Evolutionary conservation across 2,113 vertebrate species (phyloP).

Genomic region (Gambusia affinis): DNA sequence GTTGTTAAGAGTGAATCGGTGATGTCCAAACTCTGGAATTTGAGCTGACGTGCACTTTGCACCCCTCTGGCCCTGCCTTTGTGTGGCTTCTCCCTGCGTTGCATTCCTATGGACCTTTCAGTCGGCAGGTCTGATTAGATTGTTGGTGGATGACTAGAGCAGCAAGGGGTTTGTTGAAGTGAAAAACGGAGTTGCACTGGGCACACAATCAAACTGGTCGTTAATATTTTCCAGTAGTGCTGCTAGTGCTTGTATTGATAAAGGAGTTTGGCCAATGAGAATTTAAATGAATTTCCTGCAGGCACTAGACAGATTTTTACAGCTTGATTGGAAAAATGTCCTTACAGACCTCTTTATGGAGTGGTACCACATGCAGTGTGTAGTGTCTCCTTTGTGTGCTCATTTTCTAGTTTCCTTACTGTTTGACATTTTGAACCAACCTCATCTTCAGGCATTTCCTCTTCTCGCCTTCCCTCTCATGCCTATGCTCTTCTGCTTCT

Average conservation of each 20-base stretch:
- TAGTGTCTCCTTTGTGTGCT: conserved; percentile 36
- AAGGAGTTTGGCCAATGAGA: conserved; percentile 23
- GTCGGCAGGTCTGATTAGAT: conserved; percentile 53
- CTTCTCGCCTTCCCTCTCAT: conserved; percentile 18
- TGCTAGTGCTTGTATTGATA: conserved; percentile 6
- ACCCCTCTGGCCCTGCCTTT: conserved; percentile 58
- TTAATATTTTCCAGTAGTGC: conserved; percentile 16
- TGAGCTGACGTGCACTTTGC: conserved; percentile 71
- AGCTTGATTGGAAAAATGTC: conserved; percentile 42
- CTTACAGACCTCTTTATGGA: conserved; percentile 31
- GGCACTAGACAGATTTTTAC: conserved; percentile 29
- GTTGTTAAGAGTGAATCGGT: conserved; percentile 40
- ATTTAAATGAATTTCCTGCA: conserved; percentile 35
- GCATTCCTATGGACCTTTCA: conserved; percentile 63
- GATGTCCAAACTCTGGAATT: conserved; percentile 75
- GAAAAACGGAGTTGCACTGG: conserved; percentile 22
- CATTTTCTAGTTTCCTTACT: conserved; percentile 47
- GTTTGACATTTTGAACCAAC: conserved; percentile 55
- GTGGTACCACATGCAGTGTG: conserved; percentile 16
- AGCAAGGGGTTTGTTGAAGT: conserved; percentile 22
- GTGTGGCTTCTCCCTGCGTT: conserved; percentile 28
- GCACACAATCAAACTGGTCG: background rate
- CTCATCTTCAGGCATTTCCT: conserved; percentile 59
- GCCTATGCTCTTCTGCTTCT: conserved; percentile 22
- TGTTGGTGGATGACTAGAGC: conserved; percentile 57